Base-by-base conservation (phyloP, 1,140 invertebrate genomes). In the Tetraneura akinire region DNA sequence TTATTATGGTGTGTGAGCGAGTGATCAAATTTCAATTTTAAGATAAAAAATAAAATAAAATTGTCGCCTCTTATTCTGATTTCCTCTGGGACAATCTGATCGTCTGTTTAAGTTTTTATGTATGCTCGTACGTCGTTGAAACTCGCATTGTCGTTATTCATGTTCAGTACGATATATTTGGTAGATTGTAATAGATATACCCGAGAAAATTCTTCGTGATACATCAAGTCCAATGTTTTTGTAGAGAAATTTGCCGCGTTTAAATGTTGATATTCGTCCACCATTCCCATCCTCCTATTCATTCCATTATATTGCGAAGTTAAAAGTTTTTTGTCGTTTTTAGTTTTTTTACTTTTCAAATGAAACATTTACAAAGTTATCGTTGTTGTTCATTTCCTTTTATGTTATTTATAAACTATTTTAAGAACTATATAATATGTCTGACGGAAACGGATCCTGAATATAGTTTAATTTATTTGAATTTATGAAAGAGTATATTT, bases 21-120 rank as follows among this genome's bases (percentile, higher is more conserved):
- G 26, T 23, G 23, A 32, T 62, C 26, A 62, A 62, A 62, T 62
- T 62, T 26, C 32, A 32, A 62, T 62, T 62, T 18, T 23, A 18
- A 32, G 60, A 62, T 62, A 32, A 62, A 57, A 60, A 60, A 60
- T 29, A 57, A 14, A 26, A 57, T 23, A 60, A 60, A 62, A 32
- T 62, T 62, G 14, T 62, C 29, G 2, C 29, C 9, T 1, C 8
- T 62, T 47, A 13, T 18, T 3, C 32, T 32, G 29, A n/a, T 62
- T 62, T 9, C 60, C 60, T 3, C 29, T 18, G 29, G 29, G 60
- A 62, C 6, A 47, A 13, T 47, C 13, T 10, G 16, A 62, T 13
- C 6, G 57, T 23, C 23, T 10, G 1, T 32, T 32, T 62, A 26
- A 32, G 6, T 60, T 9, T 6, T 32, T 18, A 1, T 37, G n/a